phyloP scores from a whole-genome alignment of 2,797 vertebrate species.

The Neostethus bicornis region DNA sequence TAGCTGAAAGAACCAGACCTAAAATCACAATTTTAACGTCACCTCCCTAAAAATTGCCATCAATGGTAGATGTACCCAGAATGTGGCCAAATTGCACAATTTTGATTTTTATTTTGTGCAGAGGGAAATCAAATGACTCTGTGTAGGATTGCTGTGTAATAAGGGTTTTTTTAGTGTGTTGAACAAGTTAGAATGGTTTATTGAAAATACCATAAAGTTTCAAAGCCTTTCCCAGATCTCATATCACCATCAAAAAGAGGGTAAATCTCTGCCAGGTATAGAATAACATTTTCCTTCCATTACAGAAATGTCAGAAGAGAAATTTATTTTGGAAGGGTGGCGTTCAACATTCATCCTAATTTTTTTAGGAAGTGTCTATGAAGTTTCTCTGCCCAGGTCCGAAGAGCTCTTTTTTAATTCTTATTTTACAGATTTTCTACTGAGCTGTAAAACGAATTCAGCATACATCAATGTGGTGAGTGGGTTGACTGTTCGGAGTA shows the following conservation, averaged over 20 bases:
- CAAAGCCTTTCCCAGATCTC: neutral
- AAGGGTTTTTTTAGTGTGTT: neutral
- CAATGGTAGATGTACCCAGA: no score
- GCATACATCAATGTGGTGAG: slow-evolving; percentile 13
- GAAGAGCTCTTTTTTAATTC: neutral
- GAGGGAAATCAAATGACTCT: neutral
- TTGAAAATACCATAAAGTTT: slow-evolving; percentile 1
- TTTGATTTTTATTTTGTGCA: neutral
- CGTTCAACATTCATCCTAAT: neutral
- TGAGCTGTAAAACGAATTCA: slow-evolving; percentile 16
- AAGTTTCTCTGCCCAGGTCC: slow-evolving; percentile 7
- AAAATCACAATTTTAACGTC: no score
- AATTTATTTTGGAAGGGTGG: neutral
- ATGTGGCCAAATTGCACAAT: neutral
- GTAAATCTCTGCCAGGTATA: neutral
- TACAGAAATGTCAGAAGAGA: slow-evolving; percentile 3
- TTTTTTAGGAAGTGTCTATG: slow-evolving; percentile 1
- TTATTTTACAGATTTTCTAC: slow-evolving; percentile 9
- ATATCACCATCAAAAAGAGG: neutral
- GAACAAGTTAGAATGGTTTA: slow-evolving; percentile 6
- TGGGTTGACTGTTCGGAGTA: slow-evolving; percentile 26
- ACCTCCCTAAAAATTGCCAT: no score
- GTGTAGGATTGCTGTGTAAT: neutral
- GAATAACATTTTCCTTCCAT: neutral
- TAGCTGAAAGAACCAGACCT: no score